These are phyloP conservation scores for Pachydiplax longipennis DNA, from an alignment of 2,888 invertebrate species.

Conservation along the genomic window DNA sequence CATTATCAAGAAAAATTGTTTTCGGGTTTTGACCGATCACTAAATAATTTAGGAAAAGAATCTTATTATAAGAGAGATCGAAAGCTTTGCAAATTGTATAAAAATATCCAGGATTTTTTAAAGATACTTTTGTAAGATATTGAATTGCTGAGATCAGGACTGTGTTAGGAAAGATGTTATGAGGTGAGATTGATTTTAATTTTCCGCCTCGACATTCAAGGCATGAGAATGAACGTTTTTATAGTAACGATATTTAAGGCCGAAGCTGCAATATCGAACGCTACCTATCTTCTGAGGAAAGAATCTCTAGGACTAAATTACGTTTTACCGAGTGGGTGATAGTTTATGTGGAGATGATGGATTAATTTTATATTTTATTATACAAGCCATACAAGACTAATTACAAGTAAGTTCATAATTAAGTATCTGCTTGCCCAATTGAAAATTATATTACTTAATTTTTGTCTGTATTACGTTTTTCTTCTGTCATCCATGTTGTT, in stretches of 20 bases:
- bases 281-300: background rate
- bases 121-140: too few relatives aligned
- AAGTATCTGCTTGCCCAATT: background rate
- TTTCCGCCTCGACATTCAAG: too few relatives aligned
- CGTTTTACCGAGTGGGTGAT: background rate
- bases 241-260: background rate
- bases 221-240: background rate
- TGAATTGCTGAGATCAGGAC: too few relatives aligned
- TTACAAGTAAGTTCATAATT: background rate
- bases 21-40: too few relatives aligned
- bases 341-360: background rate
- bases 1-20: too few relatives aligned
- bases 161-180: too few relatives aligned
- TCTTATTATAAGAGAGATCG: too few relatives aligned
- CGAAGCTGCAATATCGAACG: background rate
- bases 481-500: constrained; percentile 51
- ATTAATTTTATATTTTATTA: background rate
- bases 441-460: background rate
- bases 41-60: too few relatives aligned
- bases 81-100: too few relatives aligned
- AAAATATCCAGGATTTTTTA: too few relatives aligned
- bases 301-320: background rate
- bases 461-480: constrained; percentile 25
- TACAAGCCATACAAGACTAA: background rate
- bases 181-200: too few relatives aligned